phyloP scores from a whole-genome alignment of 2,113 vertebrate genomes.

The Ammodytes dubius region DNA sequence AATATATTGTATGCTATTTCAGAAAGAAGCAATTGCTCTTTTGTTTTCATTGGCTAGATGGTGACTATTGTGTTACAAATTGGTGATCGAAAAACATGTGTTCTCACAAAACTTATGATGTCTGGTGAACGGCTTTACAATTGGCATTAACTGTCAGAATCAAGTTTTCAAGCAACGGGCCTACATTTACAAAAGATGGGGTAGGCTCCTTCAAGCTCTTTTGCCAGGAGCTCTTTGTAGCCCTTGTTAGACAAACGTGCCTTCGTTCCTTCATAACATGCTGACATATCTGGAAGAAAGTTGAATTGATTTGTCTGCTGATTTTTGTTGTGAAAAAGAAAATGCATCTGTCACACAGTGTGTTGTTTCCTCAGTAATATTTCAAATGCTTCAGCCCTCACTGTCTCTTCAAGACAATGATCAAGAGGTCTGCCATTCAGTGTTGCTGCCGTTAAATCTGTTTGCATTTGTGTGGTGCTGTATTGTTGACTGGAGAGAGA shows the following conservation, averaged over 20 bases:
- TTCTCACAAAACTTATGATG: constrained; percentile 9
- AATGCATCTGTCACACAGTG: constrained; percentile 21
- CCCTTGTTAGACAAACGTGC: background rate
- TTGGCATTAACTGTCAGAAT: background rate
- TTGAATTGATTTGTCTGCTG: background rate
- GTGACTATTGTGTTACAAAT: background rate
- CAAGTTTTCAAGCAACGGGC: background rate
- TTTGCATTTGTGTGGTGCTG: constrained; percentile 56
- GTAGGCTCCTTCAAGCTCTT: background rate
- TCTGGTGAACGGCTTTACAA: background rate
- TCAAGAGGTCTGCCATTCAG: constrained; percentile 64
- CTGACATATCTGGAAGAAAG: background rate
- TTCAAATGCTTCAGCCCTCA: constrained; percentile 37
- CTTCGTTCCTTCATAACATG: background rate
- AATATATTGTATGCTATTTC: too few relatives aligned
- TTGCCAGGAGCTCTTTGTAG: background rate
- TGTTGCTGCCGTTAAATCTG: constrained; percentile 37
- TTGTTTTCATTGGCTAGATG: background rate
- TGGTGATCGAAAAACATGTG: background rate
- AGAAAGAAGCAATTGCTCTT: too few relatives aligned
- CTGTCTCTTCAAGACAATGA: constrained; percentile 53
- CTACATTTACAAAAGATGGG: constrained; percentile 3
- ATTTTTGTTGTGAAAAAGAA: constrained; percentile 12
- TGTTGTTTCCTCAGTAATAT: constrained; percentile 26
- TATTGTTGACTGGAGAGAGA: constrained; percentile 46